phyloP scores from a whole-genome alignment of 2,888 invertebrate genomes.

The Micoletzkya japonica region DNA sequence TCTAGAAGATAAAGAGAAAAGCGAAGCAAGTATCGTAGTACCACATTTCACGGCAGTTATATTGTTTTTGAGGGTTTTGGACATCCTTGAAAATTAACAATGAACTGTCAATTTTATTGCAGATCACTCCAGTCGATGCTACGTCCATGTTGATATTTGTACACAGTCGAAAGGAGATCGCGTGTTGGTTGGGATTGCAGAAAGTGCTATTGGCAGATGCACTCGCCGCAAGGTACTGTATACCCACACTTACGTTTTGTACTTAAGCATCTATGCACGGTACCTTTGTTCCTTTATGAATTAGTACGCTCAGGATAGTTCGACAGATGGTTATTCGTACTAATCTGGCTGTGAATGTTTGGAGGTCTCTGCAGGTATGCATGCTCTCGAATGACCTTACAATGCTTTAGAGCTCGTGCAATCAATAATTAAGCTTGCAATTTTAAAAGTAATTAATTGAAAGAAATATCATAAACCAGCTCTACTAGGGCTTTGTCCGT shows the following conservation, averaged over 20 bases:
- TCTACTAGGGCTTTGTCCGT: too few relatives aligned
- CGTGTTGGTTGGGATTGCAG: conserved; percentile 41
- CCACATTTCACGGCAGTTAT: neutral
- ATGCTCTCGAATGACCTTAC: neutral
- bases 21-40: neutral
- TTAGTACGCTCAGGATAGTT: conserved; percentile 10
- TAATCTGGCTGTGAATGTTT: conserved; percentile 43
- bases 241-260: too few relatives aligned
- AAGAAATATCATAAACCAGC: too few relatives aligned
- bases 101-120: conserved; percentile 18
- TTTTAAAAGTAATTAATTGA: too few relatives aligned
- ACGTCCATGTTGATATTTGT: conserved; percentile 35
- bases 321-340: conserved; percentile 43
- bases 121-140: conserved; percentile 43
- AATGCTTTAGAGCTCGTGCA: too few relatives aligned
- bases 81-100: too few relatives aligned
- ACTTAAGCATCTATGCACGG: too few relatives aligned
- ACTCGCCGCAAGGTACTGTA: conserved; percentile 20
- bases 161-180: conserved; percentile 41
- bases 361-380: conserved; percentile 29
- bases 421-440: too few relatives aligned
- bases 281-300: neutral
- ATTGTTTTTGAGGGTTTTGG: neutral
- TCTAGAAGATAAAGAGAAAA: neutral
- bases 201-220: conserved; percentile 32